Percentiles rank a stretch among this genome's conserved stretches.
Evolutionary conservation across 2,113 vertebrate genomes (phyloP).

Genomic region (Sprattus sprattus): DNA sequence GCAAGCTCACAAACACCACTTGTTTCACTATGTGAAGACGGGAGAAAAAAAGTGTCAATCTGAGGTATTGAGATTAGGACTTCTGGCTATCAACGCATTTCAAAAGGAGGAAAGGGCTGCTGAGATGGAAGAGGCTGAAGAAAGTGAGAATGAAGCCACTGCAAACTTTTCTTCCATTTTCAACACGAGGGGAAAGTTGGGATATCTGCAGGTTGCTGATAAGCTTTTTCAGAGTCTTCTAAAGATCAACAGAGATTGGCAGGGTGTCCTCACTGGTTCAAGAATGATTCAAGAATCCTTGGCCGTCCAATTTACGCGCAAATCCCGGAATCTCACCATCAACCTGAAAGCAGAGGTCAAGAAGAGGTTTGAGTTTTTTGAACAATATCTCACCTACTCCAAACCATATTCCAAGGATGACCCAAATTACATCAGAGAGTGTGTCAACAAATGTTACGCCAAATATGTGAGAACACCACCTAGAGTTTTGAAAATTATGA

Average conservation of each 20-base stretch:
- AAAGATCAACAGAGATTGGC: neutral
- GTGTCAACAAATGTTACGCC: conserved; percentile 28
- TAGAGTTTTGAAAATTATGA: too few relatives aligned
- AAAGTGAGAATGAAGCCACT: neutral
- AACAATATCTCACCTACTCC: conserved; percentile 55
- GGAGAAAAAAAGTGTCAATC: neutral
- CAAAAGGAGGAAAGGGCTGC: conserved; percentile 39
- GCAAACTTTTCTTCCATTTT: conserved; percentile 27
- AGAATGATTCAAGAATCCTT: neutral
- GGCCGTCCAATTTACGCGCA: neutral
- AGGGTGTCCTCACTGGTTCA: neutral
- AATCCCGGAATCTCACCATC: neutral
- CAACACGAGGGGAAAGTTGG: conserved; percentile 54
- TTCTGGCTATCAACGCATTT: conserved; percentile 38
- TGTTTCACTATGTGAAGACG: neutral
- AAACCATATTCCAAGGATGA: conserved; percentile 22
- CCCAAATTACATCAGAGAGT: neutral
- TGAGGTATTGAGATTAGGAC: neutral
- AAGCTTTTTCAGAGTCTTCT: conserved; percentile 17
- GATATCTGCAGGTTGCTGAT: conserved; percentile 52
- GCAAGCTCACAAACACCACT: conserved; percentile 50
- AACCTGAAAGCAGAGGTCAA: conserved; percentile 20
- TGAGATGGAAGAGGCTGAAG: conserved; percentile 19
- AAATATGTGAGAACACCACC: neutral
- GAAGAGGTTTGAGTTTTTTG: conserved; percentile 50